Evolutionary conservation across 1,140 invertebrate species (phyloP).

Genomic region (Drosophila mayri): DNA sequence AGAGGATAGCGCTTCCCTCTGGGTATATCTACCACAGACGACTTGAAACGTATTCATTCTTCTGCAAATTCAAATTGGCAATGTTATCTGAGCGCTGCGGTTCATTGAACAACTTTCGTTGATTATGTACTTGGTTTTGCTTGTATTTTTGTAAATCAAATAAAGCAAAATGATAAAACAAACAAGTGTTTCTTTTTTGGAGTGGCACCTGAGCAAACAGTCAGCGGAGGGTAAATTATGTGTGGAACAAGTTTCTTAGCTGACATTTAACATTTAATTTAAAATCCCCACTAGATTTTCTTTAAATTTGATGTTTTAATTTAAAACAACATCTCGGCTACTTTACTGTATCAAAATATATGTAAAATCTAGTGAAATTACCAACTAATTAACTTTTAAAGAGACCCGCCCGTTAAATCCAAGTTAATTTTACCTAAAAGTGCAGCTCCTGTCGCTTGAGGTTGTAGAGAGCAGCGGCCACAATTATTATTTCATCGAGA

Average conservation of each 20-base stretch:
- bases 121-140: constrained; percentile 55
- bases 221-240: not conserved
- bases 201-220: constrained; percentile 31
- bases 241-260: constrained; percentile 10
- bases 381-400: constrained; percentile 41
- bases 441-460: constrained; percentile 69
- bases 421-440: not conserved
- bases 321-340: not conserved
- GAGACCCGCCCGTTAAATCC: constrained; percentile 18
- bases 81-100: constrained; percentile 33
- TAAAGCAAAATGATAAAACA: constrained; percentile 50
- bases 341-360: constrained; percentile 14
- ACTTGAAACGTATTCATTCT: constrained; percentile 42
- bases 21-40: constrained; percentile 27
- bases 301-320: not conserved
- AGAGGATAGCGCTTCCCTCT: constrained; percentile 18
- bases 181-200: constrained; percentile 19
- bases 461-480: constrained; percentile 72
- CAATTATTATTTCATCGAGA: constrained; percentile 75
- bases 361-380: not conserved
- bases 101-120: constrained; percentile 66
- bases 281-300: not conserved
- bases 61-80: constrained; percentile 33
- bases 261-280: not conserved
- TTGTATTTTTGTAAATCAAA: constrained; percentile 58